phyloP scores from a whole-genome alignment of 1,140 invertebrate species.

The Drosophila pandora region DNA sequence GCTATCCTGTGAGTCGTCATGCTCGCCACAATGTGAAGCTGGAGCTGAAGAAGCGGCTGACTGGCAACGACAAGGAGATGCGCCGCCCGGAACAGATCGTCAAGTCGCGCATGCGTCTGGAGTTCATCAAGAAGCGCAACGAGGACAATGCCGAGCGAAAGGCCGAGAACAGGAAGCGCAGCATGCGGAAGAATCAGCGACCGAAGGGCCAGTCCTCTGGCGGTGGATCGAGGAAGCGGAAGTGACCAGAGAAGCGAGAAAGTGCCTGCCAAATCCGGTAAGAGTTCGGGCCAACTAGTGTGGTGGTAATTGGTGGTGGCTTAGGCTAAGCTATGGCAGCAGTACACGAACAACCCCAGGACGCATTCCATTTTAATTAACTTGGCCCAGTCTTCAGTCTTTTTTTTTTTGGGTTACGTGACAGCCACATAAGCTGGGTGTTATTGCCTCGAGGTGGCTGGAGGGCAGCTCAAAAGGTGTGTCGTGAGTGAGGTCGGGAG shows the following conservation, averaged over 20 bases:
- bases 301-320: neutral
- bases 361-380: conserved; percentile 4
- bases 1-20: conserved; percentile 85
- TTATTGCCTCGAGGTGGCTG: neutral
- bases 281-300: neutral
- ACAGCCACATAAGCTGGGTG: neutral
- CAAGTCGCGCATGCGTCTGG: conserved; percentile 85
- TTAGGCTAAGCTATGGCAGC: neutral
- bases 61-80: conserved; percentile 85
- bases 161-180: conserved; percentile 72
- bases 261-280: conserved; percentile 10
- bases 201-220: conserved; percentile 36
- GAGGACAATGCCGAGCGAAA: conserved; percentile 65
- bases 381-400: neutral
- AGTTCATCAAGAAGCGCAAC: conserved; percentile 73
- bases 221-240: conserved; percentile 43
- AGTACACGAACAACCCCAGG: neutral
- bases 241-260: conserved; percentile 24
- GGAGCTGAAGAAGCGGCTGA: conserved; percentile 84
- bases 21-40: conserved; percentile 87
- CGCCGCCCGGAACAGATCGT: conserved; percentile 89
- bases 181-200: conserved; percentile 76
- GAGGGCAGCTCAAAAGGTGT: conserved; percentile 1
- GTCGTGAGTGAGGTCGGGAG: conserved; percentile 3
- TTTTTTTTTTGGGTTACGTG: neutral